Conservation (phyloP, 23 tunicate species). For the Botrylloides violaceus region DNA sequence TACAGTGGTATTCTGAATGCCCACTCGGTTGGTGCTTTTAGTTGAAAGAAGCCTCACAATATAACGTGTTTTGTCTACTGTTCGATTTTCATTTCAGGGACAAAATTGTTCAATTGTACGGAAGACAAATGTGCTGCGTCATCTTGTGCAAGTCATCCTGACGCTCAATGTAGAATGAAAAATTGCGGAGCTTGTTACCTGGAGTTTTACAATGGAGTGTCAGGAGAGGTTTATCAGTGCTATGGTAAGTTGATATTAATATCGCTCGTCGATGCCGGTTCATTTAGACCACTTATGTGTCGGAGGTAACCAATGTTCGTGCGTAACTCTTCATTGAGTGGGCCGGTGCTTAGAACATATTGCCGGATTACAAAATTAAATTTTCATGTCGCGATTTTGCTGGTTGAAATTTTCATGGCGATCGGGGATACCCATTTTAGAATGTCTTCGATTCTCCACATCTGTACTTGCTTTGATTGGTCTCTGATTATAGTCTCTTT, state of each 20-base stretch:
- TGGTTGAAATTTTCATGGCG: too few relatives aligned
- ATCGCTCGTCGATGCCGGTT: not conserved
- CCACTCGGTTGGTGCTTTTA: constrained; percentile 39
- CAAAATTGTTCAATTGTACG: constrained; percentile 48
- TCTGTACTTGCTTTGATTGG: too few relatives aligned
- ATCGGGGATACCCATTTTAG: too few relatives aligned
- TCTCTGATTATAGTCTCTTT: too few relatives aligned
- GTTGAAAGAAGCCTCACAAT: not conserved
- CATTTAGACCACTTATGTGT: too few relatives aligned
- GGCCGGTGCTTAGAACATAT: too few relatives aligned
- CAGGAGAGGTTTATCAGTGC: constrained; percentile 67
- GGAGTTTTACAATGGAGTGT: constrained; percentile 63
- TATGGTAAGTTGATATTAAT: constrained; percentile 38
- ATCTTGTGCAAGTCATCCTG: constrained; percentile 67
- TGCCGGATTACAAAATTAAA: too few relatives aligned
- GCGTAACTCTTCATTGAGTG: too few relatives aligned
- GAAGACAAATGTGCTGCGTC: constrained; percentile 40
- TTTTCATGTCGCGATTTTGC: too few relatives aligned
- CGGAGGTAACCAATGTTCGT: too few relatives aligned
- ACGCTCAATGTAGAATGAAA: constrained; percentile 62
- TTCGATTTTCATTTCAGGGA: constrained; percentile 32
- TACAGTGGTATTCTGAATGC: constrained; percentile 57
- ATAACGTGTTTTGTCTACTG: not conserved
- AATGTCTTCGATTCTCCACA: too few relatives aligned
- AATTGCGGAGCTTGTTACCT: constrained; percentile 80